Conservation (phyloP, 2,797 vertebrate genomes). For the Sebastes hopkinsi region DNA sequence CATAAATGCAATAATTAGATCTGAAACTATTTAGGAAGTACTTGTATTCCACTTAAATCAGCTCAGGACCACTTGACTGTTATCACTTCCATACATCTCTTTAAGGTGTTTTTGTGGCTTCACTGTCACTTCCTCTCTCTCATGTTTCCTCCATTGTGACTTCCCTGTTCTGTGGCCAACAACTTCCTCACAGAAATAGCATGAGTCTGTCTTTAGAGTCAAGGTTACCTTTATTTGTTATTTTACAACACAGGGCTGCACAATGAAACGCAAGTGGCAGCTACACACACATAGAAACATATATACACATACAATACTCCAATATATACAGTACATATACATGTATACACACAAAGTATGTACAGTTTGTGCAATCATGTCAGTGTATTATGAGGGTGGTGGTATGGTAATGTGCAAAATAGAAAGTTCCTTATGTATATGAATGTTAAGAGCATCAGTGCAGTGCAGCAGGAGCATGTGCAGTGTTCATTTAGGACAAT, state of each 20-base stretch:
- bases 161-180: neutral
- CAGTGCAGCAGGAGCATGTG: neutral
- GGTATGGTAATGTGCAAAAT: too few species aligned
- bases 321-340: neutral
- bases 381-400: neutral
- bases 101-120: neutral
- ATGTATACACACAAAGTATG: neutral
- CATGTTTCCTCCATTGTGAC: neutral
- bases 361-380: neutral
- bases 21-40: too few species aligned
- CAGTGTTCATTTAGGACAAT: neutral
- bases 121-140: neutral
- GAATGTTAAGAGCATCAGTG: neutral
- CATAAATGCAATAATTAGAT: neutral
- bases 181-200: neutral
- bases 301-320: neutral
- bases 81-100: neutral
- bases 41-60: neutral
- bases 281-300: neutral
- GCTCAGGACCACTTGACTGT: neutral
- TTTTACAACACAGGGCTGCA: neutral
- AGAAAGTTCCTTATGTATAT: too few species aligned
- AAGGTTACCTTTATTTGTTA: neutral
- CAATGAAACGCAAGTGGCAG: neutral
- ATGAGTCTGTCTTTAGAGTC: neutral